Conservation (phyloP, 2,888 invertebrate genomes). For the Xestoiulus laeticollis region DNA sequence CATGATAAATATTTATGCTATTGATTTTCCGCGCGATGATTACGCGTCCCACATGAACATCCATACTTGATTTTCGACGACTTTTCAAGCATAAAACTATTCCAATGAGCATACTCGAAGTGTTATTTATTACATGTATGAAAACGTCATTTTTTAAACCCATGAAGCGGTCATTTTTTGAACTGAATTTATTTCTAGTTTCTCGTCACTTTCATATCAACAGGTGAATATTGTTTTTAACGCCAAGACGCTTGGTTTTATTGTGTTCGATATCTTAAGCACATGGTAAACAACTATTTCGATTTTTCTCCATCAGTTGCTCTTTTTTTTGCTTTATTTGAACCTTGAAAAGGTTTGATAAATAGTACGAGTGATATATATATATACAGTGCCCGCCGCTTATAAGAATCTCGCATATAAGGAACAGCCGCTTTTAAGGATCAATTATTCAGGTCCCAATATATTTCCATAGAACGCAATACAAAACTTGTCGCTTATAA, state of each 20-base stretch:
- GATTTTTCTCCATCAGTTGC: too few species aligned
- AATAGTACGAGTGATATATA: too few species aligned
- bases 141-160: neutral
- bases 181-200: neutral
- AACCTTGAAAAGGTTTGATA: too few species aligned
- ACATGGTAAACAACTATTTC: too few species aligned
- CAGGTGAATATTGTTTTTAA: neutral
- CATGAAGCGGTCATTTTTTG: neutral
- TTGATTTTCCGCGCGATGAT: slow-evolving; percentile 4
- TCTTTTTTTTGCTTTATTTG: too few species aligned
- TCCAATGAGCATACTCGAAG: neutral
- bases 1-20: slow-evolving; percentile 34
- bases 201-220: neutral
- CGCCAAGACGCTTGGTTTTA: neutral
- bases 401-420: too few species aligned
- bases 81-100: neutral
- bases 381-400: too few species aligned
- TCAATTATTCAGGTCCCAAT: too few species aligned
- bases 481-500: too few species aligned
- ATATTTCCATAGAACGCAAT: too few species aligned
- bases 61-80: slow-evolving; percentile 2
- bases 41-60: neutral
- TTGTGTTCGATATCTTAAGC: too few species aligned
- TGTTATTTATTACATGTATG: neutral
- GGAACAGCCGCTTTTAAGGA: too few species aligned